Conservation (phyloP, 2,797 vertebrate species). For the Mycteria americana region DNA sequence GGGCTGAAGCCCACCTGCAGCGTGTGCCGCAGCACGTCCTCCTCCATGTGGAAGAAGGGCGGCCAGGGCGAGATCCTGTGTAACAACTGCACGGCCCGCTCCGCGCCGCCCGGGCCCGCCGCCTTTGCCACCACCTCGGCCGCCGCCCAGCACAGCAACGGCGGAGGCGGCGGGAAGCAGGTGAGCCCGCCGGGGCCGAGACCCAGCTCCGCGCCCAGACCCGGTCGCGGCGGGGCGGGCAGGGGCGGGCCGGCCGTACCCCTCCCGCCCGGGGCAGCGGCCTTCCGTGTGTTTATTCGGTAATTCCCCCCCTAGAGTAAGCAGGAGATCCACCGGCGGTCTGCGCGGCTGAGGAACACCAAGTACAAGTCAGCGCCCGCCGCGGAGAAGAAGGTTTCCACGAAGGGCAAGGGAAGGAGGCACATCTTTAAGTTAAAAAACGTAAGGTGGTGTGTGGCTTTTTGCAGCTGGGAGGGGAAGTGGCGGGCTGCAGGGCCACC, state of each 20-base stretch:
- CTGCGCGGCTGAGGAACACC: constrained; percentile 93
- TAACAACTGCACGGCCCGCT: constrained; percentile 88
- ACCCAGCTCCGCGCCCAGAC: background rate
- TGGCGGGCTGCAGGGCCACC: background rate
- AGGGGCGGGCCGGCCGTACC: background rate
- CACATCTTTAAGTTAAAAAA: constrained; percentile 99
- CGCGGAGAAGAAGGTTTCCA: constrained; percentile 97
- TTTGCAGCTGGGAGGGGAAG: background rate
- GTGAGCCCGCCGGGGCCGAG: constrained; percentile 49
- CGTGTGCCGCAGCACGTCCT: constrained; percentile 91
- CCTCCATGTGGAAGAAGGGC: constrained; percentile 98
- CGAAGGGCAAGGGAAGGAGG: constrained; percentile 97
- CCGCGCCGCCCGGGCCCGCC: constrained; percentile 60
- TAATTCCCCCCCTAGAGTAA: constrained; percentile 79
- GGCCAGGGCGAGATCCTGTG: constrained; percentile 93
- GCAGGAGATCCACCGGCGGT: constrained; percentile 95
- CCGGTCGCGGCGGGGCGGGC: background rate
- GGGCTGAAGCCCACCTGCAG: constrained; percentile 94
- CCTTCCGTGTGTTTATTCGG: accelerated
- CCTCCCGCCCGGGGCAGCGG: background rate
- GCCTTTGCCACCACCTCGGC: constrained; percentile 79
- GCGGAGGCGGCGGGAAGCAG: constrained; percentile 84
- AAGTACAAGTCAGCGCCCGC: constrained; percentile 95
- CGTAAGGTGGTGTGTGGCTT: constrained; percentile 63
- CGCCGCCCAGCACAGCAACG: constrained; percentile 81